Conservation (phyloP, 2,888 invertebrate species). For the Sarcophaga rosellei region DNA sequence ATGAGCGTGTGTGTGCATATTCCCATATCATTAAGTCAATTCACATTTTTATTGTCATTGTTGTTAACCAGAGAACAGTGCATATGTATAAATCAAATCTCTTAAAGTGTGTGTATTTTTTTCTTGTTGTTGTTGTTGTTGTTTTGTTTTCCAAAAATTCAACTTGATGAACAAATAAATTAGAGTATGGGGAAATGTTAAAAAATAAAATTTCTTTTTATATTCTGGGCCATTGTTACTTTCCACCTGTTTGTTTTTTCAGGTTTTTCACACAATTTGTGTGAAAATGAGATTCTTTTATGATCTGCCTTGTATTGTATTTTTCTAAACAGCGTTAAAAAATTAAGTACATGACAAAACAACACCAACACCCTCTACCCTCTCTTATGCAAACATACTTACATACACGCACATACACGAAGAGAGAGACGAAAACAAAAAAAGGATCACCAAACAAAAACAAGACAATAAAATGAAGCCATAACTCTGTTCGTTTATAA, state of each 20-base stretch:
- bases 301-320: constrained; percentile 8
- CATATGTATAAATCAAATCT: too few relatives aligned
- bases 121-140: too few relatives aligned
- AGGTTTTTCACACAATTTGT: constrained; percentile 38
- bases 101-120: too few relatives aligned
- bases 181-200: background rate
- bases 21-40: too few relatives aligned
- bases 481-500: constrained; percentile 20
- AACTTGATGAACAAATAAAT: too few relatives aligned
- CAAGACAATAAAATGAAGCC: constrained; percentile 49
- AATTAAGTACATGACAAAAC: constrained; percentile 46
- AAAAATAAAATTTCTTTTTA: background rate
- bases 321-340: constrained; percentile 42
- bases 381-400: too few relatives aligned
- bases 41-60: too few relatives aligned
- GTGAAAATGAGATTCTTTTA: constrained; percentile 21
- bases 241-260: constrained; percentile 2
- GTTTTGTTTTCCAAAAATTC: too few relatives aligned
- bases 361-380: background rate
- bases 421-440: background rate
- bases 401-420: background rate
- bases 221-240: constrained; percentile 29
- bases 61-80: too few relatives aligned
- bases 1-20: too few relatives aligned
- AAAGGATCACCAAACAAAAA: constrained; percentile 31